Evolutionary conservation across 2,797 vertebrate genomes (phyloP).

Genomic region (Tenualosa thibaudeaui): DNA sequence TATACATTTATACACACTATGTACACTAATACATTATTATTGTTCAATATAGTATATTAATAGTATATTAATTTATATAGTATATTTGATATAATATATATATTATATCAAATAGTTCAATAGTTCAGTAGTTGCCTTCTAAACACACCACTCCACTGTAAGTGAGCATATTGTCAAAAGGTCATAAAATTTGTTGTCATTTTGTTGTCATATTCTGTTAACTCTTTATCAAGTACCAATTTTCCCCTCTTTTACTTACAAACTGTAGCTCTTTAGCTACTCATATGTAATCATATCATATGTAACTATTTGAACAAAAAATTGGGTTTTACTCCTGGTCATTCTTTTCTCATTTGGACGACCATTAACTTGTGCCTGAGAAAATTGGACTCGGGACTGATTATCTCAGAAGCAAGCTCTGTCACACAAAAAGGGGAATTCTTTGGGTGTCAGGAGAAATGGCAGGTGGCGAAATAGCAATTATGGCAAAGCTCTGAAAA

Average conservation of each 20-base stretch:
- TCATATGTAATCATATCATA: background rate
- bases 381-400: slow-evolving; percentile 57
- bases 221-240: background rate
- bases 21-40: background rate
- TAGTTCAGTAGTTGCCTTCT: background rate
- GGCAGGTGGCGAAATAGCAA: slow-evolving; percentile 71
- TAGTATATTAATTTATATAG: no score
- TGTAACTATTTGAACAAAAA: background rate
- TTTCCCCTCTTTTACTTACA: background rate
- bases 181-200: background rate
- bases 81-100: no score
- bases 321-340: slow-evolving; percentile 6
- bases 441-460: slow-evolving; percentile 58
- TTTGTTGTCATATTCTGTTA: background rate
- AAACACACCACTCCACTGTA: background rate
- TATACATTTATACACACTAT: background rate
- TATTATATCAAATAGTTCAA: no score
- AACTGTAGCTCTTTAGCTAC: background rate
- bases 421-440: slow-evolving; percentile 34
- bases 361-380: slow-evolving; percentile 30
- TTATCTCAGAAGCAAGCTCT: slow-evolving; percentile 50
- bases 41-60: no score
- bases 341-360: slow-evolving; percentile 44
- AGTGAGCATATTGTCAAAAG: background rate
- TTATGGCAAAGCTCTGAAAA: slow-evolving; percentile 69